Evolutionary conservation across 2,888 invertebrate species (phyloP).

Genomic region (Euclidia mi): DNA sequence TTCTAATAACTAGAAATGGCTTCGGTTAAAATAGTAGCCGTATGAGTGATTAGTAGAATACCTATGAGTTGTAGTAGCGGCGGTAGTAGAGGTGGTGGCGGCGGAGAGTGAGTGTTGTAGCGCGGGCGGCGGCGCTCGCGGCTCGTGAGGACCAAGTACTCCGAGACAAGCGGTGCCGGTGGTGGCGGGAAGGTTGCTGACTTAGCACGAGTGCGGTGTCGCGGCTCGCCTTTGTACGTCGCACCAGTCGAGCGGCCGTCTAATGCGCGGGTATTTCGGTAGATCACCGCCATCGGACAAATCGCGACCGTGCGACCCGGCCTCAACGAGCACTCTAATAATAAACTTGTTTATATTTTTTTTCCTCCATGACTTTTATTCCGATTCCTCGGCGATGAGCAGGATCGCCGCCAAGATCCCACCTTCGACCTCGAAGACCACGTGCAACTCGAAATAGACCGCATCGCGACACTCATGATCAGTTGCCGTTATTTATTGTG

Average conservation of each 20-base stretch:
- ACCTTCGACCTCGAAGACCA: conserved; percentile 82
- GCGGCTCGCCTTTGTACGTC: conserved; percentile 76
- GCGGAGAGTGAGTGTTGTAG: conserved; percentile 34
- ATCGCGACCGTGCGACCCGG: conserved; percentile 89
- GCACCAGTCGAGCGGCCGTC: conserved; percentile 71
- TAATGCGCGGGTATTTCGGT: conserved; percentile 88
- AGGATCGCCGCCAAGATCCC: conserved; percentile 62
- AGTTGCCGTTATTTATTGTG: conserved; percentile 64
- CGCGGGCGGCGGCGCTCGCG: conserved; percentile 30
- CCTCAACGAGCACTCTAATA: conserved; percentile 88
- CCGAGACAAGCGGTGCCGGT: conserved; percentile 47
- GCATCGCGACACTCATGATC: conserved; percentile 69
- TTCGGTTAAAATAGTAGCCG: conserved; percentile 35
- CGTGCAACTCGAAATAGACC: conserved; percentile 83
- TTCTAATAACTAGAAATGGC: conserved; percentile 27
- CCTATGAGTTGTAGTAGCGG: conserved; percentile 48
- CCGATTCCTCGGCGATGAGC: conserved; percentile 67
- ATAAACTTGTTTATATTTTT: conserved; percentile 90
- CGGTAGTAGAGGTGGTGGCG: conserved; percentile 21
- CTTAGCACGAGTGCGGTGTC: conserved; percentile 71
- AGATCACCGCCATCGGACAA: conserved; percentile 88
- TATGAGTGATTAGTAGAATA: conserved; percentile 47
- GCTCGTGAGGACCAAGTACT: conserved; percentile 29
- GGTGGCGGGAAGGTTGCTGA: conserved; percentile 70
- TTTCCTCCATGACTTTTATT: conserved; percentile 80